Evolutionary conservation across 2,797 vertebrate genomes (phyloP).

Genomic region (Gobionotothen gibberifrons): DNA sequence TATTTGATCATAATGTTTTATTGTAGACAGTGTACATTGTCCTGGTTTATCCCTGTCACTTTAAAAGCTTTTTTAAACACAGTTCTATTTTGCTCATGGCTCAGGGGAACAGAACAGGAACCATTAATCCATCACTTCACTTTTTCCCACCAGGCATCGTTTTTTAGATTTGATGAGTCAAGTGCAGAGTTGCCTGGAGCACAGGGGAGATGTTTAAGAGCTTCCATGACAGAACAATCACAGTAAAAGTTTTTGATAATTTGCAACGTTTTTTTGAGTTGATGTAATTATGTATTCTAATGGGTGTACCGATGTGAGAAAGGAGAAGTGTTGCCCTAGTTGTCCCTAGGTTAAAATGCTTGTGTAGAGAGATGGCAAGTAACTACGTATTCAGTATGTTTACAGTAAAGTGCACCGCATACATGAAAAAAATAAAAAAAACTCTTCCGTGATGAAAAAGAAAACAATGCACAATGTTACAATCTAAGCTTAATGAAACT

Average conservation of each 20-base stretch:
- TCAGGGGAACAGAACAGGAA: not conserved
- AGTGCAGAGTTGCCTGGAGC: not conserved
- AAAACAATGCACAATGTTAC: not conserved
- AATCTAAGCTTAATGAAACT: not conserved
- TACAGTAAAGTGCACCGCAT: not conserved
- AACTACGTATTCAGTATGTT: not conserved
- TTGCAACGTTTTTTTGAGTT: not conserved
- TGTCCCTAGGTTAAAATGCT: not conserved
- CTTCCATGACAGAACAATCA: no score
- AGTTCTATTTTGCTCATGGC: not conserved
- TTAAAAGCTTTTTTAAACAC: not conserved
- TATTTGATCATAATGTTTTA: not conserved
- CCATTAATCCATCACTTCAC: constrained; percentile 1
- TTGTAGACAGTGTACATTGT: not conserved
- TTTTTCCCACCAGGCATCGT: not conserved
- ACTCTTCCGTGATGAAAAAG: no score
- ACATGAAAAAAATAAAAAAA: not conserved
- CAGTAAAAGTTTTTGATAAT: not conserved
- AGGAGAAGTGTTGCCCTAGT: not conserved
- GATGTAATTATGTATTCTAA: not conserved
- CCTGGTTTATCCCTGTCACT: not conserved
- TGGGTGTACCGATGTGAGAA: not conserved
- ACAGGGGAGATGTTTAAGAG: not conserved
- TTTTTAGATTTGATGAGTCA: not conserved
- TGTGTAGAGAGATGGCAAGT: not conserved